These are phyloP conservation scores for Gari tellinella DNA, from an alignment of 2,888 invertebrate genomes.

Conservation along the genomic window DNA sequence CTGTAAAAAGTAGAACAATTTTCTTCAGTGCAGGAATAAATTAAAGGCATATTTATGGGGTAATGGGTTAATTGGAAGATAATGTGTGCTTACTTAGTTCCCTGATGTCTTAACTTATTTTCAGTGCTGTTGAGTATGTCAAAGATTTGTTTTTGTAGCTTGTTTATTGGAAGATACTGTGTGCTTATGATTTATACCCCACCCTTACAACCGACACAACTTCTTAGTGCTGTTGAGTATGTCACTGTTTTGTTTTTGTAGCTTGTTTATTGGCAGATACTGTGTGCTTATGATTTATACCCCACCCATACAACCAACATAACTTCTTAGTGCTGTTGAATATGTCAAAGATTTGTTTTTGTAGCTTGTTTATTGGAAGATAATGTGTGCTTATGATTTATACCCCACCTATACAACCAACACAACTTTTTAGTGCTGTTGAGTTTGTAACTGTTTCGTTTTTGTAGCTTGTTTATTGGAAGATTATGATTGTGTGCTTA, in stretches of 20 bases:
- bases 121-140: too few relatives aligned
- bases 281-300: slow-evolving; percentile 56
- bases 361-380: too few relatives aligned
- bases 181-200: slow-evolving; percentile 89
- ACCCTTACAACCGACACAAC: slow-evolving; percentile 84
- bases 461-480: neutral
- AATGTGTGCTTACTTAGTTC: neutral
- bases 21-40: too few relatives aligned
- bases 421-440: slow-evolving; percentile 84
- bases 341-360: too few relatives aligned
- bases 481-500: neutral
- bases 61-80: neutral
- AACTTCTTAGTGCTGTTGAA: too few relatives aligned
- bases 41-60: too few relatives aligned
- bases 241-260: slow-evolving; percentile 56
- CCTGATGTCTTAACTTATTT: too few relatives aligned
- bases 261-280: neutral
- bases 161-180: too few relatives aligned
- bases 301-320: too few relatives aligned
- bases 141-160: too few relatives aligned
- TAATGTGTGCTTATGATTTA: too few relatives aligned
- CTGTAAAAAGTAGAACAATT: too few relatives aligned
- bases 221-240: slow-evolving; percentile 84
- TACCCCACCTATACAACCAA: slow-evolving; percentile 86
- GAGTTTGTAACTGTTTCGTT: slow-evolving; percentile 82